phyloP scores from a whole-genome alignment of 2,888 invertebrate species.

The Scaptodrosophila latifasciaeformis region DNA sequence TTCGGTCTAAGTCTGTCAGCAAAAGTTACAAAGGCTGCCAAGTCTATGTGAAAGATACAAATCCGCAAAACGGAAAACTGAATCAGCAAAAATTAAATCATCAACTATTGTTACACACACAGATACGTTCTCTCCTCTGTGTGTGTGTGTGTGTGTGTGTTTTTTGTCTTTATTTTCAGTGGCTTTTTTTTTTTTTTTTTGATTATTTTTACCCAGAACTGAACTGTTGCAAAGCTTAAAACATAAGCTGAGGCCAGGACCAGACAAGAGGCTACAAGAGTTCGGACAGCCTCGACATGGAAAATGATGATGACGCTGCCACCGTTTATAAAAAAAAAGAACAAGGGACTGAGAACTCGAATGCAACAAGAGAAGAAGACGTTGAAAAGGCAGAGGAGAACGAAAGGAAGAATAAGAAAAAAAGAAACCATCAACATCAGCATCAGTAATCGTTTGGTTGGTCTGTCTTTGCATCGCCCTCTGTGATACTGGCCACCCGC shows the following conservation, averaged over 20 bases:
- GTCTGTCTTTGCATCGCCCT: too few species aligned
- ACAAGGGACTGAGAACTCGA: slow-evolving; percentile 7
- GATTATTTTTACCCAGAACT: too few species aligned
- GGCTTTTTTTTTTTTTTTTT: too few species aligned
- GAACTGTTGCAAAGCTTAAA: slow-evolving; percentile 44
- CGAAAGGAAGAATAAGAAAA: too few species aligned
- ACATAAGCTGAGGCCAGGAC: slow-evolving; percentile 22
- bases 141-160: slow-evolving; percentile 14
- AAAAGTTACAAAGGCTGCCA: too few species aligned
- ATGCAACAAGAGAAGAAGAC: neutral
- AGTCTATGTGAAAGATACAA: slow-evolving; percentile 23
- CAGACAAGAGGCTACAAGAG: too few species aligned
- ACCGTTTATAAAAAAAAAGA: neutral
- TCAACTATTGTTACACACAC: slow-evolving; percentile 34
- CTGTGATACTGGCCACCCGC: too few species aligned
- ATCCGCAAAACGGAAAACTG: slow-evolving; percentile 39
- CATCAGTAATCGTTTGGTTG: too few species aligned
- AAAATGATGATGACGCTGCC: neutral
- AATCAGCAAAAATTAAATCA: slow-evolving; percentile 64
- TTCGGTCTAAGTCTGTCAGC: too few species aligned
- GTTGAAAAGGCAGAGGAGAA: slow-evolving; percentile 6
- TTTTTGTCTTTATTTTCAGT: slow-evolving; percentile 44
- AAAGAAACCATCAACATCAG: too few species aligned
- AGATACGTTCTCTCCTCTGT: too few species aligned
- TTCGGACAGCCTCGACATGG: too few species aligned